These are phyloP conservation scores for Lepidotrigona ventralis DNA, from an alignment of 1,140 invertebrate species.

Conservation along the genomic window DNA sequence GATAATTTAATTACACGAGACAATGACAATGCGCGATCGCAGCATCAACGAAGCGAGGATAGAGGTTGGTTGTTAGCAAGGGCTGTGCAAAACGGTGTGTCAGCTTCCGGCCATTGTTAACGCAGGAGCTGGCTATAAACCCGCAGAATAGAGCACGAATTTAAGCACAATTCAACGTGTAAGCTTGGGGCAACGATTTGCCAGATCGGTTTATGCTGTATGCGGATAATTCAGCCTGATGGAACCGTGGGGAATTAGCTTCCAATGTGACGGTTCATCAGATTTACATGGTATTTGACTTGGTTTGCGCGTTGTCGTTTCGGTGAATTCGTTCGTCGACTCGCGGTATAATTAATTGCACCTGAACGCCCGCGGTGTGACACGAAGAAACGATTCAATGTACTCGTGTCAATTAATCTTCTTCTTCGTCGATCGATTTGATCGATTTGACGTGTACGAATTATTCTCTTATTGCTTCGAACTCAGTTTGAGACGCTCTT, in stretches of 20 bases:
- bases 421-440: too few species aligned
- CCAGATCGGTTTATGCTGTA: constrained; percentile 29
- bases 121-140: constrained; percentile 23
- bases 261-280: constrained; percentile 7
- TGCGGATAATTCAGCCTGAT: constrained; percentile 14
- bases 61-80: constrained; percentile 18
- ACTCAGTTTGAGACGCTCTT: too few species aligned
- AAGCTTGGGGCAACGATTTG: constrained; percentile 18
- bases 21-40: not conserved
- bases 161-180: constrained; percentile 50
- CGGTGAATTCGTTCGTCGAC: not conserved
- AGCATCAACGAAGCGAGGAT: constrained; percentile 10
- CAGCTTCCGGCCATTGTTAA: constrained; percentile 51
- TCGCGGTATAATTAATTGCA: not conserved
- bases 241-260: constrained; percentile 1
- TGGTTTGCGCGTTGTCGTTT: not conserved
- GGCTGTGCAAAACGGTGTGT: constrained; percentile 33
- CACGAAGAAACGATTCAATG: too few species aligned
- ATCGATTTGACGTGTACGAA: too few species aligned
- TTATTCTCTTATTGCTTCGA: too few species aligned
- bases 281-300: not conserved
- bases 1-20: constrained; percentile 21
- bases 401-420: too few species aligned
- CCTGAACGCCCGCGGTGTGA: too few species aligned
- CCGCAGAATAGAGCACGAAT: constrained; percentile 26